phyloP scores from a whole-genome alignment of 2,888 invertebrate genomes.

The Pseudococcus longispinus region DNA sequence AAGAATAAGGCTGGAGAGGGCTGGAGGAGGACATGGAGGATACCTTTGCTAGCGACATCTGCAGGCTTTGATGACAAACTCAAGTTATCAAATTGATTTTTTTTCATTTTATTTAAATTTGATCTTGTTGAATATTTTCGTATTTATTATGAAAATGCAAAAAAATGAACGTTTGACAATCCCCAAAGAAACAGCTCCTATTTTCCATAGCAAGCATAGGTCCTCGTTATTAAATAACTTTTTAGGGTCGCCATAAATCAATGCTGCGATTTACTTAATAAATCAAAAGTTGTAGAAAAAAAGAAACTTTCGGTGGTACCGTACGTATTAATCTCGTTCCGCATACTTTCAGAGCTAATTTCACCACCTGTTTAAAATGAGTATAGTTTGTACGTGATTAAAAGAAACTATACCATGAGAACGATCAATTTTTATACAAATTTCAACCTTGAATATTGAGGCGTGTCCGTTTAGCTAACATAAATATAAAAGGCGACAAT shows the following conservation, averaged over 20 bases:
- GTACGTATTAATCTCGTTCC: background rate
- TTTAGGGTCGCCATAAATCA: background rate
- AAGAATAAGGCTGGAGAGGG: too few species aligned
- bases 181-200: background rate
- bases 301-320: constrained; percentile 1
- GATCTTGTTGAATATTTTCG: too few species aligned
- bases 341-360: constrained; percentile 23
- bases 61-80: too few species aligned
- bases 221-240: background rate
- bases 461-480: constrained; percentile 48
- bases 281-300: background rate
- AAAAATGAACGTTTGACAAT: background rate
- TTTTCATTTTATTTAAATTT: background rate
- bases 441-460: constrained; percentile 55
- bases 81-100: too few species aligned
- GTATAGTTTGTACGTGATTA: constrained; percentile 2
- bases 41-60: background rate
- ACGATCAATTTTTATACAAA: constrained; percentile 32
- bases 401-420: constrained; percentile 25
- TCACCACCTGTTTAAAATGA: constrained; percentile 40
- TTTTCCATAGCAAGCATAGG: background rate
- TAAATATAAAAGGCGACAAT: constrained; percentile 51
- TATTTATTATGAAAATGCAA: background rate
- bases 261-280: background rate
- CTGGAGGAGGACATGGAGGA: too few species aligned